Conservation (phyloP, 1,140 invertebrate genomes). For the Hormaphis cornu region DNA sequence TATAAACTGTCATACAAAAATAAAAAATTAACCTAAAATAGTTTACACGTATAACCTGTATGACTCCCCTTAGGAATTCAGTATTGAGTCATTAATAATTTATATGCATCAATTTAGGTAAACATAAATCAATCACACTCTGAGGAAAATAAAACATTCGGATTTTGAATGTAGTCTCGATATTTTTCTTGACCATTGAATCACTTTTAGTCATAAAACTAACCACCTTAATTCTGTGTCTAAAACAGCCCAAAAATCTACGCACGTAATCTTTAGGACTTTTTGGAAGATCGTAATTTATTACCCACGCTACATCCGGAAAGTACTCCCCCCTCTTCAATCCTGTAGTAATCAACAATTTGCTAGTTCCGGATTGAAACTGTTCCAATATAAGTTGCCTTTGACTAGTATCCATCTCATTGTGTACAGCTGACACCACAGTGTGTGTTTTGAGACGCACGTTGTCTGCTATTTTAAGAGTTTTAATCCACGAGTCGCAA, state of each 20-base stretch:
- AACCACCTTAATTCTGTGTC: neutral
- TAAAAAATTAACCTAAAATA: neutral
- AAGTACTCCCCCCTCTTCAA: neutral
- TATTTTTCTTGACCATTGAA: neutral
- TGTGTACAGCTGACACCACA: neutral
- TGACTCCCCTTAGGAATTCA: neutral
- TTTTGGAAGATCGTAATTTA: conserved; percentile 20
- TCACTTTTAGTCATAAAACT: conserved; percentile 1
- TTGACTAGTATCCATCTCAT: neutral
- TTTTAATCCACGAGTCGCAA: neutral
- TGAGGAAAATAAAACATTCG: neutral
- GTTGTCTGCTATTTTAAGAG: neutral
- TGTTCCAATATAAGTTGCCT: neutral
- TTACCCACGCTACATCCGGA: neutral
- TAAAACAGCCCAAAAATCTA: conserved; percentile 5
- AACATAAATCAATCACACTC: neutral
- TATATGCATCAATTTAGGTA: neutral
- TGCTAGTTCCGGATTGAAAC: neutral
- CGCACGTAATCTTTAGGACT: neutral
- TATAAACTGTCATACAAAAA: neutral
- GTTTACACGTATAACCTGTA: neutral
- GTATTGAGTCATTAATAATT: neutral
- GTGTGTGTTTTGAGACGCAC: neutral
- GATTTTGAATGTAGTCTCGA: neutral
- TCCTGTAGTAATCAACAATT: neutral